Base-by-base conservation (phyloP, 1,140 invertebrate species). In the Aphaenogaster ashmeadi region DNA sequence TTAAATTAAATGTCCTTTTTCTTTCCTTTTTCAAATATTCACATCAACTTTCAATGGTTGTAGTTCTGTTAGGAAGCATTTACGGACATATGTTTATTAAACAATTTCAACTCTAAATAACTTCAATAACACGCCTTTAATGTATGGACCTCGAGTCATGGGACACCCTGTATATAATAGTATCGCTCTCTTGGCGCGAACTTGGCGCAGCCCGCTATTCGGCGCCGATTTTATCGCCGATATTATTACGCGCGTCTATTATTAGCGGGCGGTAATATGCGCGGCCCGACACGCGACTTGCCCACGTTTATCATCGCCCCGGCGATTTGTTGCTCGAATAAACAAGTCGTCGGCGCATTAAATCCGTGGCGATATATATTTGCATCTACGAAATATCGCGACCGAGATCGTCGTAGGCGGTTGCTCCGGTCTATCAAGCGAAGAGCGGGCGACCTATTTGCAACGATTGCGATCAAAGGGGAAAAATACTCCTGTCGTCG, bases 231-330 rank as follows among this genome's bases (percentile, higher is more conserved):
- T 85, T 89, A 88, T 78, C 79, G 50, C n/a, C 72, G 79, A 88
- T 88, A 88, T 88, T 89, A 88, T 88, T 66, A 72, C 80, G n/a
- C 36, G 86, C 11, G 38, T 33, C 27, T 71, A 83, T 83, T 83
- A 83, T 83, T 83, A 72, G 79, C 62, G 47, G 15, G 47, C 62
- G 27, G 56, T 44, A 78, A 78, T 78, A 80, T 41, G n/a, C 47
- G 18, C 36, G 62, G 33, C 11, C 52, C 67, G 21, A 56, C 52
- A 58, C 79, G 52, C 79, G 66, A 79, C 67, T 72, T 47, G 79
- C 36, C 52, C 38, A 47, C 67, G 66, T 72, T 72, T 72, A 83
- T 72, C 79, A 72, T 83, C 52, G 50, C 18, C 66, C 21, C 5
- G 52, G 79, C 66, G 38, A 83, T 83, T 72, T 72, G 66, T 72